Base-by-base conservation (phyloP, 2,888 invertebrate species). In the Cataglyphis rosenhaueri region DNA sequence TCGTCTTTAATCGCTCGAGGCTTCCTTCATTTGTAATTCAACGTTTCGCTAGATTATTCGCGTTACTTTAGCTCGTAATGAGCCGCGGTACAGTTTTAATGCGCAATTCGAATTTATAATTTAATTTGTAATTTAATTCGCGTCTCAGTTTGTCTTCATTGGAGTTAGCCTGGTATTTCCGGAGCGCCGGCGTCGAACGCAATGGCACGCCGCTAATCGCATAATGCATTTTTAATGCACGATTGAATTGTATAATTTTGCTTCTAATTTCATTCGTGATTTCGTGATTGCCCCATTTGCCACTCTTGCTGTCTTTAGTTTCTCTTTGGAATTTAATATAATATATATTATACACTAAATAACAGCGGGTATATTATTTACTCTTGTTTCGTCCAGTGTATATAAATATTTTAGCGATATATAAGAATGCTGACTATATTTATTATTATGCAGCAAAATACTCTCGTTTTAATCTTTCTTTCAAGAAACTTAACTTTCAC, bases 41-140 rank as follows among this genome's bases (percentile, higher is more conserved):
- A 79, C 12, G 8, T 52, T 61, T 59, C 38, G 35, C 25, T n/a
- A 48, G 21, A 79, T 68, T 59, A 61, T 79, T 61, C 44, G 25
- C 59, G 18, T 65, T 76, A 38, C 57, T 44, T 59, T 64, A 38
- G 21, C 57, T n/a, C 9, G 25, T 59, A 35, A 78, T 75, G 66
- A 65, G 52, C n/a, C 41, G 15, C 21, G 59, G 18, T 59, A 59
- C 32, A 44, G 32, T 59, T 70, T 79, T 79, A 79, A 79, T 48
- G 59, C 35, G 44, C 78, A 48, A 61, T 44, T 59, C 29, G 59
- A 78, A 78, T 78, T 76, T 78, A 66, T 78, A 68, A 78, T 78
- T 79, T n/a, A 59, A 79, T 79, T 78, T 66, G 57, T 66, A 59
- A 66, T 78, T 78, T 59, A 78, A 78, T 78, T 68, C 35, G 68